Conservation (phyloP, 2,888 invertebrate species). For the Conomelus anceps region DNA sequence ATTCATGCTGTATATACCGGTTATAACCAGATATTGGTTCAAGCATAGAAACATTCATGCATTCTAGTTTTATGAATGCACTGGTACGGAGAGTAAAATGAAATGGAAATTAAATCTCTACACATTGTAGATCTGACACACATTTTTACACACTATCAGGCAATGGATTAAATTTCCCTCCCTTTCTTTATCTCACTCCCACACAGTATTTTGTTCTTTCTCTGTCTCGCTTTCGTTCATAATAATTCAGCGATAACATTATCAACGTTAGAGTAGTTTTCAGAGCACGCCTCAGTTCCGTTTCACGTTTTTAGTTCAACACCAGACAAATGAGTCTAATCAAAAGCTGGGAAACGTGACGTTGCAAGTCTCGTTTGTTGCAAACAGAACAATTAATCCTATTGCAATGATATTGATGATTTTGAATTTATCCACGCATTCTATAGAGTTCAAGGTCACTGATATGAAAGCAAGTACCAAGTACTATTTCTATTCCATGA, state of each 20-base stretch:
- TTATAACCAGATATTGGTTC: neutral
- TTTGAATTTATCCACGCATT: neutral
- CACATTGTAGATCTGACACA: neutral
- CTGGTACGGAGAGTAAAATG: neutral
- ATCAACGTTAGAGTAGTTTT: neutral
- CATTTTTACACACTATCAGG: neutral
- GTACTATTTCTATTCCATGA: neutral
- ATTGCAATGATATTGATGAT: neutral
- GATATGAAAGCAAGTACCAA: neutral
- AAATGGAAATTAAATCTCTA: neutral
- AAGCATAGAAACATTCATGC: neutral
- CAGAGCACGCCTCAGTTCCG: neutral
- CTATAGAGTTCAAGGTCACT: neutral
- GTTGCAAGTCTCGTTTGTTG: neutral
- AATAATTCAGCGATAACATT: neutral
- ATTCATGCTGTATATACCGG: neutral
- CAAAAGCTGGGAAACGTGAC: neutral
- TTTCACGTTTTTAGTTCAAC: no score
- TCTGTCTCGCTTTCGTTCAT: neutral
- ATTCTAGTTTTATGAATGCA: neutral
- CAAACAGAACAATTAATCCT: neutral
- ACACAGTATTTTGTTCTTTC: neutral
- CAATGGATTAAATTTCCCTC: neutral
- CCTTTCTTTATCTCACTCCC: neutral
- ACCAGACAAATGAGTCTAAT: neutral